phyloP scores from a whole-genome alignment of 2,888 invertebrate species.

The Melikaiella ostensackeni region DNA sequence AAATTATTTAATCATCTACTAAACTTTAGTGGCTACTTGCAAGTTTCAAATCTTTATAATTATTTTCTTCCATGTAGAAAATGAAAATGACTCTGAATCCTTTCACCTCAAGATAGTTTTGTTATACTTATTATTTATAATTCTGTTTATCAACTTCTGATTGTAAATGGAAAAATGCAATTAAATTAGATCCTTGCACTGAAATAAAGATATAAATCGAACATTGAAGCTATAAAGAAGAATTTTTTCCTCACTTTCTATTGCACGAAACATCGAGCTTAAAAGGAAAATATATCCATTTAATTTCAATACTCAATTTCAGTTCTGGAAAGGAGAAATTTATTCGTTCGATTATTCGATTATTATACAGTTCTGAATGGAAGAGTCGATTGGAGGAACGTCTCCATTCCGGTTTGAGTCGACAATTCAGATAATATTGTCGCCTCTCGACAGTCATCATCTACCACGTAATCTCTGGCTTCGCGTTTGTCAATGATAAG shows the following conservation, averaged over 20 bases:
- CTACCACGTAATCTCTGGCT: slow-evolving; percentile 12
- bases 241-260: not conserved
- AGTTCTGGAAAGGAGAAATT: not conserved
- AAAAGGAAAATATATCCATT: not conserved
- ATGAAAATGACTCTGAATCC: too few relatives aligned
- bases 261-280: not conserved
- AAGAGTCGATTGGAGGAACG: too few relatives aligned
- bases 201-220: not conserved
- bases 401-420: slow-evolving; percentile 16
- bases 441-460: slow-evolving; percentile 26
- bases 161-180: too few relatives aligned
- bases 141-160: too few relatives aligned
- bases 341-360: slow-evolving; percentile 16
- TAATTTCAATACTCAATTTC: slow-evolving; percentile 8
- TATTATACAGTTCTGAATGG: slow-evolving; percentile 8
- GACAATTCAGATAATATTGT: slow-evolving; percentile 23
- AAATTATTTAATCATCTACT: too few relatives aligned
- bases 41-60: too few relatives aligned
- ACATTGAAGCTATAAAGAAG: not conserved
- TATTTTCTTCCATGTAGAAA: too few relatives aligned
- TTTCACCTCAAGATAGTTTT: too few relatives aligned
- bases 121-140: too few relatives aligned
- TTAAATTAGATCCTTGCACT: not conserved
- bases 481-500: slow-evolving; percentile 31
- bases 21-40: too few relatives aligned